These are phyloP conservation scores for Sceliomorpha sp. DNA, from an alignment of 2,888 invertebrate species.

Conservation along the genomic window DNA sequence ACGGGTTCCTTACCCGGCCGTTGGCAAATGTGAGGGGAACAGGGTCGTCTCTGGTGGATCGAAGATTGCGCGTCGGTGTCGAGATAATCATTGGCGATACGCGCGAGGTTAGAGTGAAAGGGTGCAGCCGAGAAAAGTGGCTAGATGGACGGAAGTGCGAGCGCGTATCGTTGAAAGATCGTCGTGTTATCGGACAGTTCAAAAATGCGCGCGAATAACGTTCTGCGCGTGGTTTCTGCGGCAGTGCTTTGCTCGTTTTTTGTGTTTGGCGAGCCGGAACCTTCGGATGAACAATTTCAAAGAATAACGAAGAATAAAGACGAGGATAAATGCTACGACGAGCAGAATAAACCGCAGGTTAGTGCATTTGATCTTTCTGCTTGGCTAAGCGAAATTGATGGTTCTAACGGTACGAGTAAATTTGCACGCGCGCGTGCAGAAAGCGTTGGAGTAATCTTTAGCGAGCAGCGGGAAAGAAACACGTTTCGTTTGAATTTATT, in stretches of 20 bases:
- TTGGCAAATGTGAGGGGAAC: conserved; percentile 40
- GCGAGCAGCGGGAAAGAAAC: no score
- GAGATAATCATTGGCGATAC: conserved; percentile 23
- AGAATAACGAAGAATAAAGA: conserved; percentile 65
- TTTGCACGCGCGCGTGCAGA: no score
- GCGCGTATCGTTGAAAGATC: conserved; percentile 28
- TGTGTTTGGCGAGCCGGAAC: conserved; percentile 70
- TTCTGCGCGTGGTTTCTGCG: conserved; percentile 35
- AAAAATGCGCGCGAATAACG: conserved; percentile 42
- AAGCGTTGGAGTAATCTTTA: no score
- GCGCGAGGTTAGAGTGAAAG: conserved; percentile 49
- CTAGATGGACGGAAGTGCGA: conserved; percentile 44
- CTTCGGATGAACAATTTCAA: conserved; percentile 67
- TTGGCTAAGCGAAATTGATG: no score
- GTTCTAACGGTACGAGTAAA: no score
- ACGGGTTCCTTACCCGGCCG: conserved; percentile 12
- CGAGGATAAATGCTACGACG: conserved; percentile 76
- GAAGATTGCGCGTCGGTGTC: conserved; percentile 24
- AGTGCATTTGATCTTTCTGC: no score
- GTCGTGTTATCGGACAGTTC: conserved; percentile 29
- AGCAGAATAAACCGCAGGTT: conserved; percentile 72
- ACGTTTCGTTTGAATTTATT: no score
- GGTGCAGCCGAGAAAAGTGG: conserved; percentile 15
- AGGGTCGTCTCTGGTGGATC: conserved; percentile 17
- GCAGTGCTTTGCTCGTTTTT: conserved; percentile 48